Base-by-base conservation (phyloP, 2,797 vertebrate genomes). In the Gobio occitaniae region DNA sequence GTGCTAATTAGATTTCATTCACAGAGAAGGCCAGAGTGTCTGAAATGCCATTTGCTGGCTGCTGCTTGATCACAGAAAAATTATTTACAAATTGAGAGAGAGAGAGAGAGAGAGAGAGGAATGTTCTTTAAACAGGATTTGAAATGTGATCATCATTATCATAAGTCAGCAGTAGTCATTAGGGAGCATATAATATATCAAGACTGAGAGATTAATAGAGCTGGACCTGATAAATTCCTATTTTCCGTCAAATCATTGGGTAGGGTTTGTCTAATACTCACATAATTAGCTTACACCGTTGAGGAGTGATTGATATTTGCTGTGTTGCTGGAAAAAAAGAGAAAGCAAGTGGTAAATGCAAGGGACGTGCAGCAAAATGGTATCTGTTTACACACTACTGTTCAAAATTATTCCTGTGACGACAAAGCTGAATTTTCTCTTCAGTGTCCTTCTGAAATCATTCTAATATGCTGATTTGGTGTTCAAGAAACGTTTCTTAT, bases 201-300 rank as follows among this genome's bases (percentile, higher is more conserved):
- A 83, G 84, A 68, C 77, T 0, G 74, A 88, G 47, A 92, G 86
- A 89, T 84, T 86, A 87, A 91, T 75, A 87, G 87, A 85, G 88
- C 84, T 81, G 86, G 32, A 69, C 82, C 82, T 84, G 88, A 90
- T 92, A 90, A 91, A 87, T 83, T 84, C 78, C 78, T 54, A 41
- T 61, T 76, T 88, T 89, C 88, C 83, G 85, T 81, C 90, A 88
- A 87, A 88, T 85, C 52, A 83, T 89, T 47, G 89, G 90, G 83
- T 72, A 86, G 66, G 59, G 25, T 88, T 89, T 92, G 90, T 90
- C 89, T 88, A 87, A 89, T 88, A 78, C 88, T 85, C 78, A 84
- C 81, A 80, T 89, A 87, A 87, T 88, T 88, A 85, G 69, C 66
- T 89, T 82, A 81, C 78, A 56, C 15, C n/a, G 3, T 65, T 79